phyloP scores from a whole-genome alignment of 2,113 vertebrate species.

The Lonchura striata region DNA sequence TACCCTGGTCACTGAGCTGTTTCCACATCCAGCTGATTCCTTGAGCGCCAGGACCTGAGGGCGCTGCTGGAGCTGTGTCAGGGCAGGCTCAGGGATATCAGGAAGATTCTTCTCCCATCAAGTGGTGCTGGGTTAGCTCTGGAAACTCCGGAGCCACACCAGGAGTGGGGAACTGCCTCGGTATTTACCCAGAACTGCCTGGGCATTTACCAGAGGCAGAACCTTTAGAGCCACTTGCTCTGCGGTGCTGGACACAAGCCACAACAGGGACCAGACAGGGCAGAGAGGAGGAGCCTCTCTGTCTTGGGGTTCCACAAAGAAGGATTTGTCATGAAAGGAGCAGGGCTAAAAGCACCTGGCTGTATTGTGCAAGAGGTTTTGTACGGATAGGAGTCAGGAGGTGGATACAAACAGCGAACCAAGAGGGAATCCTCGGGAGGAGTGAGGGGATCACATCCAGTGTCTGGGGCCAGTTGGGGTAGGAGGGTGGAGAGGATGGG shows the following conservation, averaged over 20 bases:
- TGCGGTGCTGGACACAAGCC: background rate
- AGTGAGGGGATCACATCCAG: too few species aligned
- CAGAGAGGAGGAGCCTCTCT: background rate
- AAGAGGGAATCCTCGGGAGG: too few species aligned
- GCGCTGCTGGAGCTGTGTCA: accelerated
- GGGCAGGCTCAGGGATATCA: accelerated
- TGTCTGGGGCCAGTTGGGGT: too few species aligned
- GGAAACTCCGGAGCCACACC: background rate
- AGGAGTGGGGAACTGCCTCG: background rate
- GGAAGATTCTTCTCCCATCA: background rate
- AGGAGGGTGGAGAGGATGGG: too few species aligned
- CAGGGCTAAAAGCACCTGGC: accelerated
- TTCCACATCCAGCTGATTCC: background rate
- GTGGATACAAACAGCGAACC: too few species aligned
- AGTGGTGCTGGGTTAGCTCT: background rate
- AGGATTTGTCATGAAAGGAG: background rate
- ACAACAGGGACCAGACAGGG: background rate
- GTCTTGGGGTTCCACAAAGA: background rate
- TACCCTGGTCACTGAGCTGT: accelerated
- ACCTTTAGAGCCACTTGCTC: background rate
- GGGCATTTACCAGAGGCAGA: background rate
- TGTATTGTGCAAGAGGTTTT: too few species aligned
- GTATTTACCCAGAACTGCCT: too few species aligned
- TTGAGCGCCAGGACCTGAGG: background rate
- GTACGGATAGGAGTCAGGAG: too few species aligned